Base-by-base conservation (phyloP, 2,797 vertebrate species). In the Ambastaia sidthimunki region DNA sequence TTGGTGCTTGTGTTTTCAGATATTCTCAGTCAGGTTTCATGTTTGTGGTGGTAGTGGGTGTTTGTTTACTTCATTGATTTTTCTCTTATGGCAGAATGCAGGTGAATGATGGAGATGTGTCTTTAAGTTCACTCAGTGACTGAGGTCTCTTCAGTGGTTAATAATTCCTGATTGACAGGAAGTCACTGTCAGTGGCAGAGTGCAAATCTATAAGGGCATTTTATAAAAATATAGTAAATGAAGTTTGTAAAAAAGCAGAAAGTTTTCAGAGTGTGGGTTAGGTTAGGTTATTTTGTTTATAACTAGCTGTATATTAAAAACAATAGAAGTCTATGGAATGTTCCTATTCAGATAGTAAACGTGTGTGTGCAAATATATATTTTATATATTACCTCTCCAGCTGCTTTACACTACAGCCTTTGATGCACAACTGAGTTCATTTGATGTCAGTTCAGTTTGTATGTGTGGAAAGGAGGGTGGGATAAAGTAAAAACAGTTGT, bases 31-130 rank as follows among this genome's bases (percentile, higher is more conserved):
- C 18, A 16, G 15, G 16, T n/a, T n/a, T 63, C 47, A 65, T 62
- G 78, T 77, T 60, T 60, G 74, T 68, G 50, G 62, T 69, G 59
- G 59, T 18, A 25, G 28, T 34, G 60, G 28, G 60, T 71, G 57
- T 86, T 76, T 80, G 74, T 86, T 81, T 84, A 79, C 71, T 48
- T 66, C 65, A 74, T 72, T 60, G 44, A 74, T 77, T 66, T 86
- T 80, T 80, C 28, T 68, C 44, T 76, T 67, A 68, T 72, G 69
- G 52, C 54, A 18, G 34, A 62, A 52, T 31, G 62, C 50, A 71
- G 48, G 55, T 76, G 59, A 83, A 72, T 48, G 72, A 67, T 48
- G 68, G 54, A 44, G 59, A 69, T 23, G 11, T 67, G 28, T 80
- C 63, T 84, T 81, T 71, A 74, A 76, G 85, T 80, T 75, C 72